These are phyloP conservation scores for Myopa testacea DNA, from an alignment of 2,888 invertebrate species.

Conservation along the genomic window DNA sequence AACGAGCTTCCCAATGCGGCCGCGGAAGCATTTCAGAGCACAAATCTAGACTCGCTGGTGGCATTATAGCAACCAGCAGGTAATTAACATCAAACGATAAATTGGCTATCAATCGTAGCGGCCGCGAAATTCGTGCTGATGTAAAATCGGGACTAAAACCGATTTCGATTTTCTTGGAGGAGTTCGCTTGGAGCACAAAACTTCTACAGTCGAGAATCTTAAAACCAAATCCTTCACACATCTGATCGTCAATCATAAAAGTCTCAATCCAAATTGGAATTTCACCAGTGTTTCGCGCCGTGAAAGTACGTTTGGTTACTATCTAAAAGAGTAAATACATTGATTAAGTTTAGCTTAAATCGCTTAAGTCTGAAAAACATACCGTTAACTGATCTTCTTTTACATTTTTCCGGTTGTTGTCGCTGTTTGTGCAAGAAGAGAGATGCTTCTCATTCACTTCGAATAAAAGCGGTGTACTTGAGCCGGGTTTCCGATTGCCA, in stretches of 20 bases:
- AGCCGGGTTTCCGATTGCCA: constrained; percentile 86
- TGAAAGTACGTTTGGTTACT: constrained; percentile 83
- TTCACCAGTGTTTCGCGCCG: constrained; percentile 90
- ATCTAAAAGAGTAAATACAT: constrained; percentile 59
- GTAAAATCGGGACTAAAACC: constrained; percentile 92
- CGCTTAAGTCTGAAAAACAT: background rate
- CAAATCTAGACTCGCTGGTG: constrained; percentile 73
- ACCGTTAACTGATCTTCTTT: constrained; percentile 16
- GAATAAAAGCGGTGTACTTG: constrained; percentile 80
- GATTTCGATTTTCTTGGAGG: constrained; percentile 82
- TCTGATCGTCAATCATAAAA: constrained; percentile 74
- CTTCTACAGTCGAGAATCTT: constrained; percentile 80
- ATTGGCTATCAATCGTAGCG: constrained; percentile 74
- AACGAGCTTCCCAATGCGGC: constrained; percentile 80
- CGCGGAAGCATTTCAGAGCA: constrained; percentile 79
- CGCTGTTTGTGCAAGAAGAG: constrained; percentile 37
- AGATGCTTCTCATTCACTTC: constrained; percentile 76
- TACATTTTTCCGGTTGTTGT: constrained; percentile 9
- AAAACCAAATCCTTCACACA: constrained; percentile 85
- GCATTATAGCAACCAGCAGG: constrained; percentile 76
- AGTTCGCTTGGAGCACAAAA: constrained; percentile 79
- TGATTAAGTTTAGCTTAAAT: background rate
- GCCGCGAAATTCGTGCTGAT: constrained; percentile 77
- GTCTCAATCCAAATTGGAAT: constrained; percentile 82
- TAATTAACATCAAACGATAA: constrained; percentile 75